Evolutionary conservation across 2,888 invertebrate species (phyloP).

Genomic region (Heliconius charithonia): DNA sequence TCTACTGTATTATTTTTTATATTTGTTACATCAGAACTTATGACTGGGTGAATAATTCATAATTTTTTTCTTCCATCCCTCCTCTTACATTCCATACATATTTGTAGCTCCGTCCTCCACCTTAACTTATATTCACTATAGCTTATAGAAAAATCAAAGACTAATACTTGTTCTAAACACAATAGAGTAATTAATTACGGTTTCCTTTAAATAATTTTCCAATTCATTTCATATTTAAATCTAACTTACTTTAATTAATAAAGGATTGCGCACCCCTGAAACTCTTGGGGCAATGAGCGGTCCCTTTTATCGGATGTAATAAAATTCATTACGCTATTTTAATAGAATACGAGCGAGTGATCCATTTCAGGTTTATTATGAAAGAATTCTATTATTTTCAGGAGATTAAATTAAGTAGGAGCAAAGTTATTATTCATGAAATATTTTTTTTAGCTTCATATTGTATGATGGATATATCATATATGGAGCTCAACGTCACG

Average conservation of each 20-base stretch:
- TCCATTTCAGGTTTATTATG: constrained; percentile 4
- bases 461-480: too few species aligned
- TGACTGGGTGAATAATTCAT: too few species aligned
- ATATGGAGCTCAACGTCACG: too few species aligned
- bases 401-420: too few species aligned
- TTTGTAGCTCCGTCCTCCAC: too few species aligned
- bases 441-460: too few species aligned
- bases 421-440: too few species aligned
- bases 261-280: constrained; percentile 27
- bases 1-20: too few species aligned
- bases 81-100: too few species aligned
- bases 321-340: constrained; percentile 33
- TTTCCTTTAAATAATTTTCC: constrained; percentile 26
- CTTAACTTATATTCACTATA: neutral
- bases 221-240: constrained; percentile 31
- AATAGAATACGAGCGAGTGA: constrained; percentile 8
- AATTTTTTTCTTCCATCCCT: too few species aligned
- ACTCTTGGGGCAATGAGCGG: constrained; percentile 26
- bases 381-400: neutral
- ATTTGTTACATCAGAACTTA: too few species aligned
- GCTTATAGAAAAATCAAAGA: neutral
- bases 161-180: neutral
- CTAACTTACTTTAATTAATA: constrained; percentile 33
- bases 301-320: constrained; percentile 31
- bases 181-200: neutral